Evolutionary conservation across 2,888 invertebrate species (phyloP).

Genomic region (Campopleginae sp.): DNA sequence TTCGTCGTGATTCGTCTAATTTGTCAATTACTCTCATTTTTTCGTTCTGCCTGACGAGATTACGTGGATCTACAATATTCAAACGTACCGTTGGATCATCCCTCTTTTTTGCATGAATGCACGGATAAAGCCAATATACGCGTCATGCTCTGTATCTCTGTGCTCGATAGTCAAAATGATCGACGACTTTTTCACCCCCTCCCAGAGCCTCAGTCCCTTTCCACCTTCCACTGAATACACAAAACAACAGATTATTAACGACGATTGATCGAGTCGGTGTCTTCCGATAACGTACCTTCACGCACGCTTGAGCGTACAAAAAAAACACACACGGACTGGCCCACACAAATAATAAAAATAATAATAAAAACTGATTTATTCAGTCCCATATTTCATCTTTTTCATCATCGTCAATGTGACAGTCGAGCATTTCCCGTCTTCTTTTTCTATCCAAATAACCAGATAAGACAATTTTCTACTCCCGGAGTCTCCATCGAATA

Average conservation of each 20-base stretch:
- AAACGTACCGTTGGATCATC: conserved; percentile 35
- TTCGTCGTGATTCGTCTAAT: neutral
- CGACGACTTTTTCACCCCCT: conserved; percentile 23
- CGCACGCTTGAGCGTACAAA: conserved; percentile 12
- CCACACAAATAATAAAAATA: neutral
- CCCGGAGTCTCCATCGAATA: neutral
- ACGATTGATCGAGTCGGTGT: conserved; percentile 48
- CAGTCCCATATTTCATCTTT: neutral
- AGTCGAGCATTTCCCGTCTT: neutral
- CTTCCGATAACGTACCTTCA: conserved; percentile 22
- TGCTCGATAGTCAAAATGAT: conserved; percentile 46
- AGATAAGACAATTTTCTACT: neutral
- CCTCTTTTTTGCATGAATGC: conserved; percentile 50
- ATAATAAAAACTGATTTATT: conserved; percentile 23
- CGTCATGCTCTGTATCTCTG: conserved; percentile 18
- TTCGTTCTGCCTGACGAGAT: neutral
- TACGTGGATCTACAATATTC: neutral
- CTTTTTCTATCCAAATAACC: neutral
- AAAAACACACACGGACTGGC: no score
- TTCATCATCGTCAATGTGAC: conserved; percentile 9
- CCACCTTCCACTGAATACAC: conserved; percentile 25
- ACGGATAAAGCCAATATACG: conserved; percentile 50
- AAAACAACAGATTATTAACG: conserved; percentile 57
- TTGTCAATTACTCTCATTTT: conserved; percentile 31
- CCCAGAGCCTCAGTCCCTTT: neutral